These are phyloP conservation scores for Cercopithecus mona DNA, from an alignment of 2,113 vertebrate genomes.

Conservation along the genomic window DNA sequence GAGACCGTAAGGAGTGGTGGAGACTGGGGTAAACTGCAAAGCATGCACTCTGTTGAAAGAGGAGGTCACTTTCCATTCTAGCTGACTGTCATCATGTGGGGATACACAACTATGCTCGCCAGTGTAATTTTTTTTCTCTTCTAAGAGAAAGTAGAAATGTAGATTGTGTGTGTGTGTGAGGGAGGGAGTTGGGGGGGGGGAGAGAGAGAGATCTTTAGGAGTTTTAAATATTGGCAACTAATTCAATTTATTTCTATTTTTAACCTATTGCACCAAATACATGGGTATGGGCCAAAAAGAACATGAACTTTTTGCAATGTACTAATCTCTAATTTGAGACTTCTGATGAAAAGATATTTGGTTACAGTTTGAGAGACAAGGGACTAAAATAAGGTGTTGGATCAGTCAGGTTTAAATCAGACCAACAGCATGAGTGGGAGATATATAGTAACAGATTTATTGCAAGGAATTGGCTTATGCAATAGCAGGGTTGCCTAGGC, in stretches of 20 bases:
- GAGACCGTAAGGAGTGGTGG: neutral
- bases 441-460: neutral
- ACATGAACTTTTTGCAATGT: neutral
- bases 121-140: neutral
- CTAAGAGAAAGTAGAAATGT: neutral
- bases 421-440: neutral
- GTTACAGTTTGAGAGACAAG: neutral
- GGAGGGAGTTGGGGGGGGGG: too few species aligned
- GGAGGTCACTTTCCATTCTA: neutral
- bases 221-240: constrained; percentile 20
- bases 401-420: neutral
- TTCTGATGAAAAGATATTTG: neutral
- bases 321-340: neutral
- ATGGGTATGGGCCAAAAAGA: neutral
- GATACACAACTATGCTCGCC: neutral
- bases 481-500: neutral
- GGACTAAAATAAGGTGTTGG: neutral
- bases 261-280: neutral
- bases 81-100: neutral
- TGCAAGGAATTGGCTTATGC: neutral
- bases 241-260: neutral
- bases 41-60: neutral
- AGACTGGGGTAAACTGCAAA: neutral
- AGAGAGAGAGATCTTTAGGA: neutral
- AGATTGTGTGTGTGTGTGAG: neutral